Evolutionary conservation across 1,140 invertebrate genomes (phyloP).

Genomic region (Rhynchophorus ferrugineus): DNA sequence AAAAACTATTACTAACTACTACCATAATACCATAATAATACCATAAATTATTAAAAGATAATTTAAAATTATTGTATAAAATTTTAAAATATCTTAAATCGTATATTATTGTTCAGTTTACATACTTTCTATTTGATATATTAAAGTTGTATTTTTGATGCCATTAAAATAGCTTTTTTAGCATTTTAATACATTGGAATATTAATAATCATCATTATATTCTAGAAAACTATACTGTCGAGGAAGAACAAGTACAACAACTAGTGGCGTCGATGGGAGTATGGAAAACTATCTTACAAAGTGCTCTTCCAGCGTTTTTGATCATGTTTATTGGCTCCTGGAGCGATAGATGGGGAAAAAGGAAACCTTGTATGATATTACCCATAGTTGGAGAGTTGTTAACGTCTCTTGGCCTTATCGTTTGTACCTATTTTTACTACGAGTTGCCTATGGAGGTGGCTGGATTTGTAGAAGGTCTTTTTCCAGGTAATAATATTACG

Average conservation of each 20-base stretch:
- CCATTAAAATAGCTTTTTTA: too few species aligned
- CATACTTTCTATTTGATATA: too few species aligned
- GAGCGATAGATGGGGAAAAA: slow-evolving; percentile 63
- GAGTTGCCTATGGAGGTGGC: slow-evolving; percentile 70
- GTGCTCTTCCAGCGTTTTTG: slow-evolving; percentile 62
- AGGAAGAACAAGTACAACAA: slow-evolving; percentile 67
- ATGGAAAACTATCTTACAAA: slow-evolving; percentile 74
- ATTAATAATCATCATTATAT: background rate
- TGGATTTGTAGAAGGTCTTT: slow-evolving; percentile 65
- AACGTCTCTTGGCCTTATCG: slow-evolving; percentile 65
- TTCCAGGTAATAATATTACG: slow-evolving; percentile 43
- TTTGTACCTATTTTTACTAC: slow-evolving; percentile 71
- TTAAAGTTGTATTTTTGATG: too few species aligned
- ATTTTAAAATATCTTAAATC: too few species aligned
- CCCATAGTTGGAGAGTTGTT: slow-evolving; percentile 75
- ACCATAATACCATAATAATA: too few species aligned
- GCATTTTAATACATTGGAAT: too few species aligned
- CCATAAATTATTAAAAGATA: too few species aligned
- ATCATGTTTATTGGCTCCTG: slow-evolving; percentile 73
- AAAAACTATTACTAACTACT: too few species aligned
- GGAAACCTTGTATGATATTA: slow-evolving; percentile 78
- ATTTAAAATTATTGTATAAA: too few species aligned
- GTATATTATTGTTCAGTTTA: too few species aligned
- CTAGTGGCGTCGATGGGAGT: slow-evolving; percentile 63
- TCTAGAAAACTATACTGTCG: slow-evolving; percentile 54